Conservation (phyloP, 2,888 invertebrate species). For the Sinelater perroti region DNA sequence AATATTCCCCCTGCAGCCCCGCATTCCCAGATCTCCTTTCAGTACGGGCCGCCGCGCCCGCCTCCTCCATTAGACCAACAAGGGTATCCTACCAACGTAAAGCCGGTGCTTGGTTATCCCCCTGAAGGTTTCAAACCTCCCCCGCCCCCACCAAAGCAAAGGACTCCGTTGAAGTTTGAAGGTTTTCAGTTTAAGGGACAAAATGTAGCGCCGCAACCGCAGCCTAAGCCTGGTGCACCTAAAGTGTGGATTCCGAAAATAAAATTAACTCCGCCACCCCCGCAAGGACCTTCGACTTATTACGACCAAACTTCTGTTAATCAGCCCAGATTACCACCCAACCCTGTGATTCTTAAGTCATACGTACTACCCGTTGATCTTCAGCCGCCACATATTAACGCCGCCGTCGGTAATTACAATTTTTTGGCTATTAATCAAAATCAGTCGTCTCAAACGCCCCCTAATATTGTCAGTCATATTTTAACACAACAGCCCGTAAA, state of each 20-base stretch:
- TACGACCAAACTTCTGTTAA: neutral
- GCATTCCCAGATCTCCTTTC: slow-evolving; percentile 1
- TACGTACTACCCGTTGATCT: slow-evolving; percentile 19
- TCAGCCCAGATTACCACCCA: slow-evolving; percentile 20
- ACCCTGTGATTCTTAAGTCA: neutral
- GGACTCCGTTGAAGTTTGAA: slow-evolving; percentile 2
- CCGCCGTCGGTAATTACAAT: slow-evolving; percentile 20
- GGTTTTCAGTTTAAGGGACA: no score
- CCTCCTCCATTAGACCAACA: slow-evolving; percentile 25
- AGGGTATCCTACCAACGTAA: slow-evolving; percentile 28
- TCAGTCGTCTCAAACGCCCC: slow-evolving; percentile 45
- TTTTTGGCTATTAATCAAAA: slow-evolving; percentile 9
- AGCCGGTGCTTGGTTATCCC: slow-evolving; percentile 27
- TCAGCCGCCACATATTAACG: slow-evolving; percentile 25
- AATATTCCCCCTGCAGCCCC: neutral
- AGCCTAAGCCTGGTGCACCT: neutral
- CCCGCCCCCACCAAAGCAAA: slow-evolving; percentile 25
- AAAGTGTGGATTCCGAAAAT: slow-evolving; percentile 3
- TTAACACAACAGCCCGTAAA: neutral
- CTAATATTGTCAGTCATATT: slow-evolving; percentile 42
- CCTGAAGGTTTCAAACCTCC: slow-evolving; percentile 39
- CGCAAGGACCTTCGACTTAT: slow-evolving; percentile 39
- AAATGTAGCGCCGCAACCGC: no score
- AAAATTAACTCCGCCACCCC: neutral
- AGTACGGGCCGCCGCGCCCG: slow-evolving; percentile 29